Conservation (phyloP, 92 coral and sea anemone species). For the Montipora capitata region DNA sequence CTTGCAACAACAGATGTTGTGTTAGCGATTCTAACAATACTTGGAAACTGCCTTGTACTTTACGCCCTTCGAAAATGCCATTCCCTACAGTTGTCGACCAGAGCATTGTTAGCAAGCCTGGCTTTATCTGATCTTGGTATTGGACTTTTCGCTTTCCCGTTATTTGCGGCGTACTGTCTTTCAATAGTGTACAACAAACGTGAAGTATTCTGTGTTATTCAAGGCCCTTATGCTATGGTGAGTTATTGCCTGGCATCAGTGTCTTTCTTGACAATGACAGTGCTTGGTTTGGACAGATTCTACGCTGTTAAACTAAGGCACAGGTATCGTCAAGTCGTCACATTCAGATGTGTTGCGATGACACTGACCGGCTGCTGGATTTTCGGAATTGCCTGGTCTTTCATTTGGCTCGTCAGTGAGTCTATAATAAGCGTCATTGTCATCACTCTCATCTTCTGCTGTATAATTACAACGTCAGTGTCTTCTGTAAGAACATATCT, state of each 20-base stretch:
- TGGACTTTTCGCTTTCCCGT: slow-evolving; percentile 6
- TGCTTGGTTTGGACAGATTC: slow-evolving; percentile 9
- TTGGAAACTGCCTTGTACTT: slow-evolving; percentile 27
- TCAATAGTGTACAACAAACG: not conserved
- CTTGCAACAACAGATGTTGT: not conserved
- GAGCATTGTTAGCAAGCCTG: slow-evolving; percentile 13
- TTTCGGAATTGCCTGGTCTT: slow-evolving; percentile 14
- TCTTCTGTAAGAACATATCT: not conserved
- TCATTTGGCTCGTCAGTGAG: not conserved
- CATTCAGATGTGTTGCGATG: not conserved
- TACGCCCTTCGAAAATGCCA: slow-evolving; percentile 16
- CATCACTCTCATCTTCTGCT: not conserved
- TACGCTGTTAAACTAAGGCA: not conserved
- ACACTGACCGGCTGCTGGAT: not conserved
- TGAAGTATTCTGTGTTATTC: not conserved
- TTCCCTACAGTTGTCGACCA: not conserved
- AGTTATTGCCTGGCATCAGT: not conserved
- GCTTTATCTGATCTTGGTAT: slow-evolving; percentile 31
- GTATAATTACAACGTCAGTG: not conserved
- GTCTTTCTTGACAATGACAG: slow-evolving; percentile 22
- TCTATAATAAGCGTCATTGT: not conserved
- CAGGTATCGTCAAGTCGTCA: slow-evolving; percentile 5
- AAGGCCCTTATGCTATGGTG: not conserved
- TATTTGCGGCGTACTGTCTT: slow-evolving; percentile 7
- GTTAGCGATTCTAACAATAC: not conserved